Evolutionary conservation across 2,797 vertebrate species (phyloP).

Genomic region (Buphagus erythrorhynchus): DNA sequence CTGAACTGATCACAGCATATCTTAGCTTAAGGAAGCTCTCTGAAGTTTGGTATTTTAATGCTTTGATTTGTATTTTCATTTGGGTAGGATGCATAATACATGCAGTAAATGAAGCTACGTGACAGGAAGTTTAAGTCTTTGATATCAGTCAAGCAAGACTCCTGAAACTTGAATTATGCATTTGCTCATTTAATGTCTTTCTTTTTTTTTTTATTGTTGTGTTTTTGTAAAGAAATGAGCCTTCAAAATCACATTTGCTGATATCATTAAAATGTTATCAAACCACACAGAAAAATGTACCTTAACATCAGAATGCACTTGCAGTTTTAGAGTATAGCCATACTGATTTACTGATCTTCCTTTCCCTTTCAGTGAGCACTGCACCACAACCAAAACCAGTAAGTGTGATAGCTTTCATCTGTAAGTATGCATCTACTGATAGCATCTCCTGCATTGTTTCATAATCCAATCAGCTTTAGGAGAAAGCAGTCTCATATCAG

Average conservation of each 20-base stretch:
- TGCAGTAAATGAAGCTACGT: background rate
- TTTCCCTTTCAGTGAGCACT: conserved; percentile 89
- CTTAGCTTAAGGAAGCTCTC: background rate
- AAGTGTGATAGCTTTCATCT: conserved; percentile 66
- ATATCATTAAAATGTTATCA: background rate
- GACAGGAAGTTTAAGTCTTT: conserved; percentile 12
- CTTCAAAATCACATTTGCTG: background rate
- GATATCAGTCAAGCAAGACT: background rate
- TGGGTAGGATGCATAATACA: background rate
- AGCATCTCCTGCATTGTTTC: background rate
- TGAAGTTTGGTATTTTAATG: background rate
- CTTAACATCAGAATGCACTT: background rate
- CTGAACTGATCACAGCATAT: background rate
- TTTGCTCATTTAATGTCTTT: background rate
- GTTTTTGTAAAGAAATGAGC: background rate
- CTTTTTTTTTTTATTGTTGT: background rate
- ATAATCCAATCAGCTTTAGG: background rate
- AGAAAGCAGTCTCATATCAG: background rate
- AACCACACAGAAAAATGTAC: background rate
- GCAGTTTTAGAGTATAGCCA: background rate
- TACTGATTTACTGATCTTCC: conserved; percentile 37
- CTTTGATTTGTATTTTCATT: conserved; percentile 23
- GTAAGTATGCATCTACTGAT: background rate
- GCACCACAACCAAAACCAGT: conserved; percentile 94
- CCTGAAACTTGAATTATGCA: background rate